Percentiles rank a stretch among this genome's conserved stretches.
These are phyloP conservation scores for Gambusia holbrooki DNA, from an alignment of 2,113 vertebrate species.

Conservation along the genomic window DNA sequence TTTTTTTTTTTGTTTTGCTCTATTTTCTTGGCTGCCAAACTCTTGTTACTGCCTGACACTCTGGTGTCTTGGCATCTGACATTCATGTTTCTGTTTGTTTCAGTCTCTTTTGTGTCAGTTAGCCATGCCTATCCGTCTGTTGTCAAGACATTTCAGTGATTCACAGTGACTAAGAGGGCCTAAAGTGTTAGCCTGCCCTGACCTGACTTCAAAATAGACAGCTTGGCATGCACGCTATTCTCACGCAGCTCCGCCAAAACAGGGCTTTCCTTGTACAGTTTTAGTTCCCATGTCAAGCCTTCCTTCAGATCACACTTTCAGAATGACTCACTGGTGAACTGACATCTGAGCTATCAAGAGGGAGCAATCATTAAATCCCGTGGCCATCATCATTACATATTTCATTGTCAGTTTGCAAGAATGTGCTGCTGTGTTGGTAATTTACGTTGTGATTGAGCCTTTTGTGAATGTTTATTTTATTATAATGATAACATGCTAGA, in stretches of 20 bases:
- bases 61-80: slow-evolving; percentile 5
- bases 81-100: slow-evolving; percentile 34
- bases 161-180: slow-evolving; percentile 67
- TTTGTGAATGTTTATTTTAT: slow-evolving; percentile 11
- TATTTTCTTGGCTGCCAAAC: neutral
- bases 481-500: slow-evolving; percentile 7
- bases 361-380: slow-evolving; percentile 34
- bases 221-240: slow-evolving; percentile 62
- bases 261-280: slow-evolving; percentile 68
- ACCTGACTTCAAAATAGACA: slow-evolving; percentile 75
- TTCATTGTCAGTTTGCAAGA: slow-evolving; percentile 47
- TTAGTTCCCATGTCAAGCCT: slow-evolving; percentile 61
- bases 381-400: slow-evolving; percentile 22
- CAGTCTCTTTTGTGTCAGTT: slow-evolving; percentile 37
- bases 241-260: slow-evolving; percentile 56
- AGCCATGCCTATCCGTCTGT: slow-evolving; percentile 38
- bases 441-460: slow-evolving; percentile 22
- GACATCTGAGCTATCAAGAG: slow-evolving; percentile 21
- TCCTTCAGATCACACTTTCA: slow-evolving; percentile 50
- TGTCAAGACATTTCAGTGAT: slow-evolving; percentile 65
- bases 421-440: slow-evolving; percentile 9
- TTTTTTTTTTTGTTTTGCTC: neutral
- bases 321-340: slow-evolving; percentile 58
- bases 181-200: slow-evolving; percentile 68
- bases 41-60: neutral